Evolutionary conservation across 1,140 invertebrate genomes (phyloP), one percentile per base, ranked within the genome.

Genomic region (Lanistes nyassanus): DNA sequence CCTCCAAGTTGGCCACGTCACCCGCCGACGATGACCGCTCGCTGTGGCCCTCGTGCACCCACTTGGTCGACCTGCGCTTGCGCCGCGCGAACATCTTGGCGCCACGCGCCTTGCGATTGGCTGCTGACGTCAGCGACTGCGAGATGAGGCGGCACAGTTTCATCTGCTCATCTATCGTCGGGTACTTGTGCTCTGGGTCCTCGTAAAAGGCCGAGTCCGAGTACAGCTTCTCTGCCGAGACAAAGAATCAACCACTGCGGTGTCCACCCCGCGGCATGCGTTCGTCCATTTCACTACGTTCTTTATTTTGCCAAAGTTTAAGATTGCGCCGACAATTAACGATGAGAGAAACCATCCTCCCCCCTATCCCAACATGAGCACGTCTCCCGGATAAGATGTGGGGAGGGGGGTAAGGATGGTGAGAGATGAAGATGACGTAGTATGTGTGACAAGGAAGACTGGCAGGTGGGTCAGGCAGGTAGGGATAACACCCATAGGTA

Each of bases 41-140:
- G 93, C 81, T 94, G 93, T 93, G 94, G 19, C 95, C 94, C 91
- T 96, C 95, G 84, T 97, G 95, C 64, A 97, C 94, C 96, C 96
- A 98, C 89, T 97, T 97, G 75, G 95, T 94, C 7, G 96, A 96
- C 82, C 95, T 91, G 85, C 97, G 96, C 91, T 96, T 97, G 70
- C 96, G 91, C 87, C 96, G 97, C 80, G 96, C 95, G 87, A 97
- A 98, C 97, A 98, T 98, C 80, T 93, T 94, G 88, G 97, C 96
- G 26, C 97, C 97, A 86, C 96, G 94, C 85, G 95, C 96, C 85
- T 94, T 94, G 88, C 94, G 92, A 89, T 98, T 98, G 90, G 94
- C 95, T 78, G 95, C 94, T 84, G 97, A 95, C 81, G 94, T 95
- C 80, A 98, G 89, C n/a, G 95, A 97, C 89, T 94, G 92, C 72